Conservation (phyloP, 2,797 vertebrate genomes). For the Manis pentadactyla region DNA sequence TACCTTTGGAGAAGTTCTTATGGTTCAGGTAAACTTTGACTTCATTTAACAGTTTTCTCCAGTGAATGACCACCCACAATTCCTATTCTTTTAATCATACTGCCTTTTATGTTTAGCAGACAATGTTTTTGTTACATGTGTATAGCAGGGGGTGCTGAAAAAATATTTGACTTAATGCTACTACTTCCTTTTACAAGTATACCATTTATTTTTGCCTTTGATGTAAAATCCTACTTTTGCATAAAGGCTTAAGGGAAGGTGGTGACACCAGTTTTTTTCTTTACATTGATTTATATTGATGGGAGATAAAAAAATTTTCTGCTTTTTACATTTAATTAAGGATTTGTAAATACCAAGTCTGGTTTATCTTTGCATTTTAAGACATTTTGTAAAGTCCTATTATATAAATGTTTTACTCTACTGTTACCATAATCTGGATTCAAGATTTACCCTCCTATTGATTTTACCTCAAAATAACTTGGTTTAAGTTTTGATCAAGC, state of each 20-base stretch:
- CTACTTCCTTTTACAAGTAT: not conserved
- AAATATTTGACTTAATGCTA: not conserved
- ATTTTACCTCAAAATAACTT: not conserved
- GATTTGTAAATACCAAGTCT: not conserved
- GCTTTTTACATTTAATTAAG: not conserved
- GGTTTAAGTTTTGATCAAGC: not conserved
- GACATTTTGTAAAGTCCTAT: not conserved
- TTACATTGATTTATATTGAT: not conserved
- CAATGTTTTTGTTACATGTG: not conserved
- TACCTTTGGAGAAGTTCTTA: constrained; percentile 98
- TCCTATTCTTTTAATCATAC: not conserved
- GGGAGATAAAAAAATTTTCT: not conserved
- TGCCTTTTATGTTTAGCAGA: not conserved
- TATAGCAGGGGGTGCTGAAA: not conserved
- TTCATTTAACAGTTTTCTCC: not conserved
- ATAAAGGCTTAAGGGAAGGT: not conserved
- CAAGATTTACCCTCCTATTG: not conserved
- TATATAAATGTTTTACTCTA: not conserved
- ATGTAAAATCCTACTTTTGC: not conserved
- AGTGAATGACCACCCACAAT: not conserved
- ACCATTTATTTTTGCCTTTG: not conserved
- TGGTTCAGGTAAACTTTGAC: constrained; percentile 95
- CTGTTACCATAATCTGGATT: not conserved
- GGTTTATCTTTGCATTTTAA: constrained; percentile 1
- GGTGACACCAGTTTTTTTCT: not conserved